Evolutionary conservation across 2,888 invertebrate species (phyloP), one percentile per base, ranked within the genome.

Genomic region (Leucozona laternaria): DNA sequence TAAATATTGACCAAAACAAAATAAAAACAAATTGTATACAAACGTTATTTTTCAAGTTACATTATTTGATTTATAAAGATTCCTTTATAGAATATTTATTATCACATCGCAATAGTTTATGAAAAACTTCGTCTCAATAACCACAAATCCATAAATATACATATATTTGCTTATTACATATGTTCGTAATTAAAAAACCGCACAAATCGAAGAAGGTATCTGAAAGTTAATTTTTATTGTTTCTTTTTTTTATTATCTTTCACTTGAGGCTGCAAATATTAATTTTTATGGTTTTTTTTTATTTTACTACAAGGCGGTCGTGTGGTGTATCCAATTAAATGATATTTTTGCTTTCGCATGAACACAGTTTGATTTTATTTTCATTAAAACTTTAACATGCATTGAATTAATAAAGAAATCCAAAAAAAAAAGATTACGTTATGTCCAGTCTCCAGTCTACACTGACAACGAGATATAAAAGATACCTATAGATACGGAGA

Each of bases 271-370:
- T 55, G 64, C 57, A 68, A 57, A 50, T 75, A 62, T 62, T 50
- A 7, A 3, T 53, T 66, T 60, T 34, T 34, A 50, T 62, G 37
- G 6, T 40, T n/a, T 62, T 66, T 72, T 50, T 50, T n/a, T 6
- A 20, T 73, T 75, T 53, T 28, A 17, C 28, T 11, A n/a, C n/a
- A 43, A 70, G 20, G 40, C 31, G 57, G 55, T 70, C 53, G 22
- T 71, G 48, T 66, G 70, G 50, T 66, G 70, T 81, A 72, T 78
- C 71, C 58, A 50, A 66, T 82, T 66, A 31, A 25, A 53, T 71
- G 55, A 25, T 45, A 40, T 72, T 66, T 79, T 66, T 22, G 13
- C 31, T 34, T 73, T 50, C 71, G 58, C 64, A 62, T 40, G 37
- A 55, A 25, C 37, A 40, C 45, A 71, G 20, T 62, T 15, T 76